Evolutionary conservation across 2,888 invertebrate genomes (phyloP), one percentile per base, ranked within the genome.

Genomic region (Pycnomerus fuliginosus): DNA sequence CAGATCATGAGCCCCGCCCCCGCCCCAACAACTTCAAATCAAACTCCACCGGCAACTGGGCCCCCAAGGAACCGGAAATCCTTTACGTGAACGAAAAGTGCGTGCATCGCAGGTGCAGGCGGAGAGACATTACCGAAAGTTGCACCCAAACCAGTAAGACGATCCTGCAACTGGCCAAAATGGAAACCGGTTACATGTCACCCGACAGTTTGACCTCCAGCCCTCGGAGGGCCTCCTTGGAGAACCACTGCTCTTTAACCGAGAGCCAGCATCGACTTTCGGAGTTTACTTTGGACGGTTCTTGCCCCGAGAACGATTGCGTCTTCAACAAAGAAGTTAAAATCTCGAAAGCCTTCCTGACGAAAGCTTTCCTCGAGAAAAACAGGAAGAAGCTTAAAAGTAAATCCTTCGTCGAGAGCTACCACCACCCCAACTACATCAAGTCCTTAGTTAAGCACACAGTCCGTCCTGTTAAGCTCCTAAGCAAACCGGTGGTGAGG

Each of bases 121-220:
- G 20, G 20, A 15, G 17, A 23, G 14, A 16, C 3, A 8, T 33
- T 11, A 43, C 27, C 16, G 52, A 49, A 22, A 33, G 11, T 30
- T 12, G 67, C 46, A 80, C 80, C 4, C 80, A 80, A 66, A 80
- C 80, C 0, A 80, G 80, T 53, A 79, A 76, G 69, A 80, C 80
- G 1, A 75, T 79, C 29, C 64, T 80, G 23, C 72, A 79, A 54
- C 57, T 79, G 35, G 76, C 75, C 3, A 69, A 73, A 38, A 28
- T 58, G 22, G 64, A 61, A 31, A 49, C 36, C 7, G 60, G 25
- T 14, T 7, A 7, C 29, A 59, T 69, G 35, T 60, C 65, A 8
- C 67, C 69, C 1, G 69, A 70, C 45, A 69, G 69, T 58, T 55
- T 69, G 49, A 46, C 46, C 2, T 28, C 34, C 3, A 64, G 62